phyloP scores from a whole-genome alignment of 2,797 vertebrate genomes.

The Enoplosus armatus region DNA sequence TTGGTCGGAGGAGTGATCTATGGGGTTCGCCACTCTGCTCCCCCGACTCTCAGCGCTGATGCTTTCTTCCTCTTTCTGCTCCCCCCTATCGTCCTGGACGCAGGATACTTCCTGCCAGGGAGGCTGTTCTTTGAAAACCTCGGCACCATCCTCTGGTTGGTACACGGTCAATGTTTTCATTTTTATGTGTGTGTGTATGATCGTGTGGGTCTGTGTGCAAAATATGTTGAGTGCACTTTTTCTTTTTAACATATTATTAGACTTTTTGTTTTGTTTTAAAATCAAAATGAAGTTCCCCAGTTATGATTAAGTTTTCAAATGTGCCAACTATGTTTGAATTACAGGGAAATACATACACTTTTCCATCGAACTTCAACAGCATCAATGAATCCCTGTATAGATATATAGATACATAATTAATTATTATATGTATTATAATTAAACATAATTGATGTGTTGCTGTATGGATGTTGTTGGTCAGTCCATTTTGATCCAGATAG shows the following conservation, averaged over 20 bases:
- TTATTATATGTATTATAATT: too few species aligned
- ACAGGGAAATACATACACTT: background rate
- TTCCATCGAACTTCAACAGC: background rate
- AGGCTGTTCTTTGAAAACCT: conserved; percentile 90
- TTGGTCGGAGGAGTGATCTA: conserved; percentile 90
- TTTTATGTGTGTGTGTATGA: background rate
- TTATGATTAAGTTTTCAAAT: background rate
- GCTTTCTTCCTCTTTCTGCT: conserved; percentile 92
- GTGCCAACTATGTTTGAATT: background rate
- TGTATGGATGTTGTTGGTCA: too few species aligned
- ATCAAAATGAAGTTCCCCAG: background rate
- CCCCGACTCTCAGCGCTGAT: conserved; percentile 86
- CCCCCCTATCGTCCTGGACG: conserved; percentile 89
- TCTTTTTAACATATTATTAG: background rate
- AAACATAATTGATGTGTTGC: too few species aligned
- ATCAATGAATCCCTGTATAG: background rate
- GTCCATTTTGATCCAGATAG: too few species aligned
- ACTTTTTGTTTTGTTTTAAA: background rate
- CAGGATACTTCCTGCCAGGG: conserved; percentile 91
- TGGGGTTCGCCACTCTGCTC: conserved; percentile 85
- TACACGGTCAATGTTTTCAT: background rate
- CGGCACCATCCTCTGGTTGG: conserved; percentile 87
- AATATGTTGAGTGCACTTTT: background rate
- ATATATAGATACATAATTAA: too few species aligned
- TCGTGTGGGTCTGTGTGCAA: background rate